A percentile compares a stretch with the other conserved stretches of the same genome.
Conservation (phyloP, 37 sponge, comb jelly and placozoan genomes). For the Beroe ovata region DNA sequence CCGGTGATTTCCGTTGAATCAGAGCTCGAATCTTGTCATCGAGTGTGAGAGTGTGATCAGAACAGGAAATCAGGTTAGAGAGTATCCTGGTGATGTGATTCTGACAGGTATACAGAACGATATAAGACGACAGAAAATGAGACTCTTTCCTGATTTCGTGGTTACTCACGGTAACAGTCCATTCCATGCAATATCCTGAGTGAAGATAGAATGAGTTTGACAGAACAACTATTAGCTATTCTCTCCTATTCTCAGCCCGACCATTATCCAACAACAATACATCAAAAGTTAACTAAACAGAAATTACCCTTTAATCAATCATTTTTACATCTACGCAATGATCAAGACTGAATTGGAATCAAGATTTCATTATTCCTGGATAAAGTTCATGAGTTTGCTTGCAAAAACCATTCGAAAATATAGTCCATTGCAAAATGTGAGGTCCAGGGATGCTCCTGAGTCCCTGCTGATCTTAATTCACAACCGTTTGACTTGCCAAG, state of each 20-base stretch:
- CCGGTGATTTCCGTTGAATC: background rate
- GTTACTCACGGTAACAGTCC: background rate
- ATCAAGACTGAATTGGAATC: background rate
- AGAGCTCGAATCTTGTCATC: background rate
- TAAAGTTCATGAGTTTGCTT: background rate
- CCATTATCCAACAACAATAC: no score
- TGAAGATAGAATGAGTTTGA: no score
- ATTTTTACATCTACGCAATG: background rate
- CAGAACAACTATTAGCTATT: no score
- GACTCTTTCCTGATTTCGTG: no score
- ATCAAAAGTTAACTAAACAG: no score
- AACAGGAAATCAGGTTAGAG: background rate
- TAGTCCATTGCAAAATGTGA: conserved; percentile 69
- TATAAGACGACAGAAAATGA: no score
- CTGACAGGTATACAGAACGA: conserved; percentile 4
- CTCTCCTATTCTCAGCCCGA: no score
- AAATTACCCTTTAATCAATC: no score
- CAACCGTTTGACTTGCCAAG: background rate
- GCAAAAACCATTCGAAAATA: conserved; percentile 72
- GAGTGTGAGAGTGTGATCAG: background rate
- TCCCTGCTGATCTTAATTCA: conserved; percentile 54
- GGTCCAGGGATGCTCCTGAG: conserved; percentile 20
- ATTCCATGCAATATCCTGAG: background rate
- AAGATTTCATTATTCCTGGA: background rate
- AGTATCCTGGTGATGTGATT: background rate